phyloP scores from a whole-genome alignment of 2,113 vertebrate species.

The Tragelaphus strepsiceros region DNA sequence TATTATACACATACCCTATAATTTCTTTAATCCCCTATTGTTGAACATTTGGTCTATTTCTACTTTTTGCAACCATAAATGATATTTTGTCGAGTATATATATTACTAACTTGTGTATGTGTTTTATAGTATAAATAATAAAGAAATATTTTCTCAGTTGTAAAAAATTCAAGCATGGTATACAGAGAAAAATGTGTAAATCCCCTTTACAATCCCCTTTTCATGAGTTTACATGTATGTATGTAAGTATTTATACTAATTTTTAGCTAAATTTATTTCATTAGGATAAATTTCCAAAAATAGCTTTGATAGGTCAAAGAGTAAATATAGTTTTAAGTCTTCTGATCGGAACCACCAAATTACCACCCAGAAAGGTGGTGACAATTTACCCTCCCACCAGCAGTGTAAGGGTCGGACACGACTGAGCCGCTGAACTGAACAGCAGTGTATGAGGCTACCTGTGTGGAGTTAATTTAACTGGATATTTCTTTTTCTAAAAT shows the following conservation, averaged over 20 bases:
- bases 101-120: not conserved
- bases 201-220: not conserved
- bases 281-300: not conserved
- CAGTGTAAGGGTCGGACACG: accelerated
- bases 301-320: not conserved
- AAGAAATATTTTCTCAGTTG: not conserved
- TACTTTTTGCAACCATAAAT: not conserved
- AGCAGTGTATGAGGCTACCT: not conserved
- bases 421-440: not conserved
- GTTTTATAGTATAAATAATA: not conserved
- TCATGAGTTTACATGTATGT: not conserved
- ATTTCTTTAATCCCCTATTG: not conserved
- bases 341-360: not conserved
- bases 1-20: not conserved
- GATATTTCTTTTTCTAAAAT: no score
- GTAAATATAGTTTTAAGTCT: not conserved
- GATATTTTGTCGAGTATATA: not conserved
- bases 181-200: not conserved
- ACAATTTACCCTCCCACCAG: not conserved
- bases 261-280: not conserved
- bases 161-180: not conserved
- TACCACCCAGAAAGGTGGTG: not conserved
- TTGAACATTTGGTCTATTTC: not conserved
- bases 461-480: not conserved
- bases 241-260: not conserved